A percentile compares a stretch with the other conserved stretches of the same genome.
Evolutionary conservation across 2,113 vertebrate species (phyloP).

Genomic region (Rhynchopsitta pachyrhyncha): DNA sequence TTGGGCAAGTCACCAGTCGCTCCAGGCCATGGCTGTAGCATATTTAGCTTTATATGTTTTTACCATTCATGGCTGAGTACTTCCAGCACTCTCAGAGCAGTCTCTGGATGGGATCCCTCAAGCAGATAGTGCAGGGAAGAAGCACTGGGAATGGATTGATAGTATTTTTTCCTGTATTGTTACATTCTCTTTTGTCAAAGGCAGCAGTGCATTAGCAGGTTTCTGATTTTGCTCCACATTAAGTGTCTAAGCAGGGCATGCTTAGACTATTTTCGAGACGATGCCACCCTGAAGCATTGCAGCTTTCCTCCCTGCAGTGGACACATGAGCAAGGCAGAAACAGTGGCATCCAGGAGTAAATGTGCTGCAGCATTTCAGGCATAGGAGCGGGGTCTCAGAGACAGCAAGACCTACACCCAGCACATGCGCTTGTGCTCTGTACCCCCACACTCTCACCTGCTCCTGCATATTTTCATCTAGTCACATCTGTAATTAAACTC

Average conservation of each 20-base stretch:
- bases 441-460: neutral
- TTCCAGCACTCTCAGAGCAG: neutral
- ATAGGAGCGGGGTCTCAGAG: neutral
- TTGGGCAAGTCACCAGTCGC: neutral
- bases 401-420: neutral
- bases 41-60: neutral
- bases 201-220: neutral
- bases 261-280: neutral
- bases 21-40: neutral
- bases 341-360: neutral
- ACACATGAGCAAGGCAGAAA: neutral
- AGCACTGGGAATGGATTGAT: neutral
- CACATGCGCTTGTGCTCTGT: neutral
- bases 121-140: neutral
- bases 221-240: slow-evolving; percentile 1
- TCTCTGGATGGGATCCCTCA: neutral
- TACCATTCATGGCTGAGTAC: neutral
- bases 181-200: neutral
- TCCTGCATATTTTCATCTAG: neutral
- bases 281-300: slow-evolving; percentile 16
- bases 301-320: slow-evolving; percentile 1
- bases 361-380: neutral
- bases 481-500: neutral
- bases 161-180: neutral
- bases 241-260: slow-evolving; percentile 22